A percentile compares a stretch with the other conserved stretches of the same genome.
Evolutionary conservation across 2,888 invertebrate genomes (phyloP).

Genomic region (Nasonovia ribisnigri): DNA sequence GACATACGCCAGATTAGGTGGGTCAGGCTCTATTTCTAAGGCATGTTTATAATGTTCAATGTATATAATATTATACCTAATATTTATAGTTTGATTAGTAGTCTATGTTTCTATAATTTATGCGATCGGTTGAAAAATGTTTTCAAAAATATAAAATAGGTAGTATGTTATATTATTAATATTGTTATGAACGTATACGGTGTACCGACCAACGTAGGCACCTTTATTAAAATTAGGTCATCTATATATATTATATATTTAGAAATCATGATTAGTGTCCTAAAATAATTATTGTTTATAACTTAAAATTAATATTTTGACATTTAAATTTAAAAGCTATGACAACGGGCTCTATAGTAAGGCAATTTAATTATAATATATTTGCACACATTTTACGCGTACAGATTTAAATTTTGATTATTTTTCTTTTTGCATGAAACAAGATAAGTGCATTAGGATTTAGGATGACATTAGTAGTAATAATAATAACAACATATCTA

Average conservation of each 20-base stretch:
- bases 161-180: too few species aligned
- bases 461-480: neutral
- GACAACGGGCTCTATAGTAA: neutral
- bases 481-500: neutral
- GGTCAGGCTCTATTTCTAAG: too few species aligned
- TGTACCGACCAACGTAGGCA: neutral
- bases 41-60: too few species aligned
- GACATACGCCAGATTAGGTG: too few species aligned
- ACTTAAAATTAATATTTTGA: neutral
- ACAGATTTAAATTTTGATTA: neutral
- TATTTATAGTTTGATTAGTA: too few species aligned
- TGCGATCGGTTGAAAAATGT: too few species aligned
- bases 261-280: neutral
- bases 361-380: neutral
- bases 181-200: neutral
- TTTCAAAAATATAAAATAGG: too few species aligned
- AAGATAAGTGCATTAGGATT: conserved; percentile 24
- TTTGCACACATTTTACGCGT: neutral
- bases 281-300: neutral
- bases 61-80: too few species aligned
- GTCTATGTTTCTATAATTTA: too few species aligned
- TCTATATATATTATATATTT: too few species aligned
- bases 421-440: neutral
- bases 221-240: neutral
- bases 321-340: neutral